Conservation (phyloP, 2,797 vertebrate species). For the Arvicola amphibius region DNA sequence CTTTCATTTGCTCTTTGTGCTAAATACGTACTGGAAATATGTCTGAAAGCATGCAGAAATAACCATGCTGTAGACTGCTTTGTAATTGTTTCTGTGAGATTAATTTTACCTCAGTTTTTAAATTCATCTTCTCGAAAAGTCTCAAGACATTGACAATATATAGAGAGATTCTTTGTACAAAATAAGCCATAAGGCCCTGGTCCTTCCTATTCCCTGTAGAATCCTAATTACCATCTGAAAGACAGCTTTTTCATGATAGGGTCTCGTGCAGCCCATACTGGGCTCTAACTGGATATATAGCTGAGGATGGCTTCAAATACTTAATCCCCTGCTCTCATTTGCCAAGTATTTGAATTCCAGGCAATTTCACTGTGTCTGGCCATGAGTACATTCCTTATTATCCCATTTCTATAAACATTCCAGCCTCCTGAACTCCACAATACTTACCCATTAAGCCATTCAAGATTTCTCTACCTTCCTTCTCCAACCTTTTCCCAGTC, state of each 20-base stretch:
- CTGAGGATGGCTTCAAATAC: not conserved
- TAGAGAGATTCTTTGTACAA: not conserved
- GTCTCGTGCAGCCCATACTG: not conserved
- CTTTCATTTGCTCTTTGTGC: not conserved
- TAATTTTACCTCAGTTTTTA: not conserved
- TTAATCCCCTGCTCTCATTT: not conserved
- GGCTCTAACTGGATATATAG: not conserved
- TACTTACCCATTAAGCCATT: not conserved
- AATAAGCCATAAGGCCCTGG: not conserved
- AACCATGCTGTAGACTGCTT: not conserved
- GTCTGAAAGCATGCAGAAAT: not conserved
- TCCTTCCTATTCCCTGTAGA: not conserved
- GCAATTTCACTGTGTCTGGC: not conserved
- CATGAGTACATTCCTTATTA: not conserved
- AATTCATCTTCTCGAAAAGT: not conserved
- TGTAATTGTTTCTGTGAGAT: not conserved
- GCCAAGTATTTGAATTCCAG: not conserved
- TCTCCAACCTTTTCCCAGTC: not conserved
- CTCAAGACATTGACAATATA: not conserved
- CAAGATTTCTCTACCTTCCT: not conserved
- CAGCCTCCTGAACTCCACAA: not conserved
- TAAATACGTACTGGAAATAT: not conserved
- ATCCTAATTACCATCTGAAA: not conserved
- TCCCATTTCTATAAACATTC: too few relatives aligned
- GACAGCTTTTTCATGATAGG: not conserved